These are phyloP conservation scores for Andricus curvator DNA, from an alignment of 2,888 invertebrate species.

Conservation along the genomic window DNA sequence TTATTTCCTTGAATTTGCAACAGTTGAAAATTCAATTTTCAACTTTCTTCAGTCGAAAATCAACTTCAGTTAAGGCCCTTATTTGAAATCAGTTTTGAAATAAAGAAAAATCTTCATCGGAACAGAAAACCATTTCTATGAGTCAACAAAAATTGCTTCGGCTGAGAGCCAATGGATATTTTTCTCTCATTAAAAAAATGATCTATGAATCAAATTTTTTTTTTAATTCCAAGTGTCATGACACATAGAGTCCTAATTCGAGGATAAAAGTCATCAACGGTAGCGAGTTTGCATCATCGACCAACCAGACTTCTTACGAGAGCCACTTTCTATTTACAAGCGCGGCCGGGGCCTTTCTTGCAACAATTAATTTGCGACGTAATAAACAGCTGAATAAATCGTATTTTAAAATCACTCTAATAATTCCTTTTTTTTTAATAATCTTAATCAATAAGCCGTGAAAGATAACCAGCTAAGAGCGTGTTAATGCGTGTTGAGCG, in stretches of 20 bases:
- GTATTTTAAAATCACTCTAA: conserved; percentile 6
- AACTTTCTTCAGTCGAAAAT: too few species aligned
- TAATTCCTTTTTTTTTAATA: background rate
- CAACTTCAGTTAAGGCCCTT: too few species aligned
- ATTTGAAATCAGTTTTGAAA: too few species aligned
- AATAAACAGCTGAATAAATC: conserved; percentile 11
- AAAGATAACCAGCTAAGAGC: conserved; percentile 1
- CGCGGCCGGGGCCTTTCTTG: background rate
- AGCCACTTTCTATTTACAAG: conserved; percentile 19
- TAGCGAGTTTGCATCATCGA: conserved; percentile 30
- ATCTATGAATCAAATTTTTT: background rate
- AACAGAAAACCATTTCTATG: too few species aligned
- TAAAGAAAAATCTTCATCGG: too few species aligned
- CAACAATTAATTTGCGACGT: conserved; percentile 23
- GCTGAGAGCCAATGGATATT: too few species aligned
- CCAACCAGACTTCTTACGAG: conserved; percentile 10
- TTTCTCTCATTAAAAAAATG: too few species aligned
- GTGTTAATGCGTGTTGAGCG: background rate
- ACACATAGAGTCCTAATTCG: conserved; percentile 9
- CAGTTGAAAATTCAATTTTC: too few species aligned
- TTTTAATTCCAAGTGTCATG: background rate
- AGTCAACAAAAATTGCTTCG: too few species aligned
- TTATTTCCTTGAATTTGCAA: too few species aligned
- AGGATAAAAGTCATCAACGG: conserved; percentile 11
- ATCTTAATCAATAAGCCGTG: conserved; percentile 8